Base-by-base conservation (phyloP, 2,888 invertebrate species). In the Emmelina monodactyla region DNA sequence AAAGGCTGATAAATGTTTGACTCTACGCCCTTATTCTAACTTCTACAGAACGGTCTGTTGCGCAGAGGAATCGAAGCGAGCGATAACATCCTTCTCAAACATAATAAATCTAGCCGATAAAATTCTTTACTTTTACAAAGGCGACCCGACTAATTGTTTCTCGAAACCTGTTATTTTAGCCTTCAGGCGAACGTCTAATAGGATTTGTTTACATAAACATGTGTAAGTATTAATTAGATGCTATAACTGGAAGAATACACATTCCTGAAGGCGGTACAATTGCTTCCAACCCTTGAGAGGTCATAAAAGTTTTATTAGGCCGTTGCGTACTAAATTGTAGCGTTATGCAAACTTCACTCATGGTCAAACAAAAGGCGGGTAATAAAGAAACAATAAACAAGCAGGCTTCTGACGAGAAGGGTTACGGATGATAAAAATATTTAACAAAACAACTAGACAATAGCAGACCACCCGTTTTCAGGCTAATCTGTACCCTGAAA, bases 51-150 rank as follows among this genome's bases (percentile, higher is more conserved):
- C 51, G 58, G 55, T 50, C 49, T 55, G 55, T 41, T 51, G 49
- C 51, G 46, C 51, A 47, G 46, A 50, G 52, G 54, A 55, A 66
- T 63, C 62, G 62, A 61, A 60, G 49, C 51, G 45, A 40, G 47
- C 63, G 75, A 76, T 78, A 75, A 70, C 65, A 63, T 58, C 65
- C 63, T 66, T 60, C 57, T 59, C 68, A 73, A 75, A 76, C 66
- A 72, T 69, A 73, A 78, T 73, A 76, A 76, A 76, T 76, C 67
- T 71, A 63, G 49, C 44, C 55, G 69, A 76, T 78, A 71, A 73
- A 62, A 66, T 68, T 61, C 62, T 65, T 64, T 53, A 52, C 59
- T 60, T 59, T 49, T 58, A 61, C 58, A 67, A 66, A 69, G 62
- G 62, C 12, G 53, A 45, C 46, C 62, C 63, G 61, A 60, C 67